Evolutionary conservation across 2,113 vertebrate genomes (phyloP).

Genomic region (Oplegnathus fasciatus): DNA sequence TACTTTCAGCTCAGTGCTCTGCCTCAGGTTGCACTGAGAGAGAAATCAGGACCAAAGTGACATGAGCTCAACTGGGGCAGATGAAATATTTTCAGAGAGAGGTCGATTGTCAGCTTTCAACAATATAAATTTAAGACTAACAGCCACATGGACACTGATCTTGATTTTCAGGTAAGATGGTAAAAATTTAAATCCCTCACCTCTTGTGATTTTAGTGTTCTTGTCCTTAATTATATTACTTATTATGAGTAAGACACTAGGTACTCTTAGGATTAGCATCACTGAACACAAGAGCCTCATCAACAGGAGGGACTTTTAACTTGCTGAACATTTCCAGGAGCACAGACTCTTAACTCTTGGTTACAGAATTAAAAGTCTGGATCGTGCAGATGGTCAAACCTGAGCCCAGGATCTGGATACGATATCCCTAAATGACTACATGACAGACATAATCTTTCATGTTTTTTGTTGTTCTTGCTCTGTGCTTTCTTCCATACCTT

Average conservation of each 20-base stretch:
- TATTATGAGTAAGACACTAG: neutral
- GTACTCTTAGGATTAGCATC: neutral
- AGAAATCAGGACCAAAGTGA: neutral
- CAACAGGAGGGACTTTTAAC: constrained; percentile 8
- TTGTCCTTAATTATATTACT: neutral
- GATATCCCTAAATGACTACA: neutral
- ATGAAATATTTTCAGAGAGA: neutral
- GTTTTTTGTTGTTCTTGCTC: constrained; percentile 2
- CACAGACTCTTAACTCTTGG: neutral
- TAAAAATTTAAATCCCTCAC: neutral
- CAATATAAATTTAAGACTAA: neutral
- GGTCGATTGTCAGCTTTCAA: neutral
- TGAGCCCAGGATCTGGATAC: too few relatives aligned
- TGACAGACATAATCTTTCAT: neutral
- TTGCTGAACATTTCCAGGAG: neutral
- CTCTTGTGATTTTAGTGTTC: neutral
- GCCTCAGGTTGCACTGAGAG: neutral
- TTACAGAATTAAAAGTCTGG: neutral
- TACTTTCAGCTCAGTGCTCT: neutral
- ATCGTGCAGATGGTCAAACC: neutral
- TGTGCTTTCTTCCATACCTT: neutral
- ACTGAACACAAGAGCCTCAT: neutral
- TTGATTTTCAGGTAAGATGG: neutral
- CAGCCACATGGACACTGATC: neutral
- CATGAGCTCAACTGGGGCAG: neutral